phyloP scores from a whole-genome alignment of 1,140 invertebrate genomes.

The Pseudomyrmex gracilis region DNA sequence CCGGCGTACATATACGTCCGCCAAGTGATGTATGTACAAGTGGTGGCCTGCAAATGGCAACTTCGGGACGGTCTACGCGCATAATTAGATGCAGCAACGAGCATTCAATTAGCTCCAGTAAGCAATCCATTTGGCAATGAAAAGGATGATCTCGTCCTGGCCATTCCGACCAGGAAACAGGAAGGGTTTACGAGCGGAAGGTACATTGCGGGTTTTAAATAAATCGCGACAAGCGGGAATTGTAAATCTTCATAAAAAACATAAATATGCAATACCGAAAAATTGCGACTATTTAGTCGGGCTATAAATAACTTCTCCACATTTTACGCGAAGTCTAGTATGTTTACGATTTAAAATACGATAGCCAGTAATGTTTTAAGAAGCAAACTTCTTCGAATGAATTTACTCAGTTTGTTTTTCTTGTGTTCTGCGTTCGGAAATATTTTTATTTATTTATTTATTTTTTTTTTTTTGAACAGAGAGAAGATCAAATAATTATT shows the following conservation, averaged over 20 bases:
- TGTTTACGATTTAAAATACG: background rate
- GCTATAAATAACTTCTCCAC: background rate
- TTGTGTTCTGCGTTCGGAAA: no score
- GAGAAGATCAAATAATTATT: no score
- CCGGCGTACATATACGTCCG: slow-evolving; percentile 58
- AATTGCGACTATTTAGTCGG: no score
- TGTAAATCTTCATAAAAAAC: background rate
- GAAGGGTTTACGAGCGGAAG: background rate
- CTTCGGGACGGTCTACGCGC: slow-evolving; percentile 39
- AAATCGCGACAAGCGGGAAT: background rate
- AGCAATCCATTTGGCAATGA: slow-evolving; percentile 42
- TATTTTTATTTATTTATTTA: no score
- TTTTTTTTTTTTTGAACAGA: no score
- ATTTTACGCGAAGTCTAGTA: background rate
- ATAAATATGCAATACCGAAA: no score
- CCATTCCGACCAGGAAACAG: background rate
- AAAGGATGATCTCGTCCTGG: slow-evolving; percentile 15
- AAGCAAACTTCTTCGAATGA: no score
- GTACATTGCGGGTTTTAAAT: background rate
- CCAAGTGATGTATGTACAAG: slow-evolving; percentile 54
- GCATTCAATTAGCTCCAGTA: slow-evolving; percentile 67
- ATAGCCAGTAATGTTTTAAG: no score
- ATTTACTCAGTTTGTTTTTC: no score
- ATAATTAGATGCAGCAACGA: slow-evolving; percentile 74
- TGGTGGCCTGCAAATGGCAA: slow-evolving; percentile 54